Percentiles rank a stretch among this genome's conserved stretches.
Evolutionary conservation across 1,140 invertebrate genomes (phyloP).

Genomic region (Temnothorax curvispinosus): DNA sequence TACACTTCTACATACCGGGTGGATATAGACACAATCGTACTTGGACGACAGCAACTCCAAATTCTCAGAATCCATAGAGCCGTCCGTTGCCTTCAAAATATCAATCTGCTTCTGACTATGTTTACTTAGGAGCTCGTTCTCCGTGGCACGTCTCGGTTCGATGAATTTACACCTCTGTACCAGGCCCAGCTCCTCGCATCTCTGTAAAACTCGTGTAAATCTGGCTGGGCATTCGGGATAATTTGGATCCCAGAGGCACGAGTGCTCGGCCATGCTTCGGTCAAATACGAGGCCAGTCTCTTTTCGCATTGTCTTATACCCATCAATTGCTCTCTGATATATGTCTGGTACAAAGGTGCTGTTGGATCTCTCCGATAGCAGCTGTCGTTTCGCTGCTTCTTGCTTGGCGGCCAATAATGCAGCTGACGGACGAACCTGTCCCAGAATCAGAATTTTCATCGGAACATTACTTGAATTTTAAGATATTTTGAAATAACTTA

Average conservation of each 20-base stretch:
- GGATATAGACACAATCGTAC: conserved; percentile 95
- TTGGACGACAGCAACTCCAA: conserved; percentile 91
- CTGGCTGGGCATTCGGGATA: conserved; percentile 94
- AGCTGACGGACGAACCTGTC: conserved; percentile 80
- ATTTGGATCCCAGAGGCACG: conserved; percentile 93
- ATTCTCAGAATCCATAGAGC: conserved; percentile 86
- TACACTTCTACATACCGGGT: conserved; percentile 88
- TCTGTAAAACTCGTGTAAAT: conserved; percentile 89
- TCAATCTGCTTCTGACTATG: conserved; percentile 89
- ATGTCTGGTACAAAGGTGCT: conserved; percentile 78
- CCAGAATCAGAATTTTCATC: background rate
- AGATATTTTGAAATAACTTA: background rate
- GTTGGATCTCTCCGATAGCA: conserved; percentile 69
- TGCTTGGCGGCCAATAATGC: conserved; percentile 82
- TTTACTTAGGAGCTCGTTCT: conserved; percentile 89
- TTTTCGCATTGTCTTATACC: conserved; percentile 86
- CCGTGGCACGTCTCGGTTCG: conserved; percentile 88
- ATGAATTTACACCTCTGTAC: conserved; percentile 89
- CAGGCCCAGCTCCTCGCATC: conserved; percentile 91
- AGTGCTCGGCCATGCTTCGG: conserved; percentile 91
- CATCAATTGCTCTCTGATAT: conserved; percentile 88
- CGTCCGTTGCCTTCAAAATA: conserved; percentile 88
- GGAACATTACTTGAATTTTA: conserved; percentile 14
- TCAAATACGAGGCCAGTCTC: conserved; percentile 93
- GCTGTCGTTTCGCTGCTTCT: conserved; percentile 79